Percentiles rank a stretch among this genome's conserved stretches.
These are phyloP conservation scores for Aeoliscus strigatus DNA, from an alignment of 2,797 vertebrate species.

Conservation along the genomic window DNA sequence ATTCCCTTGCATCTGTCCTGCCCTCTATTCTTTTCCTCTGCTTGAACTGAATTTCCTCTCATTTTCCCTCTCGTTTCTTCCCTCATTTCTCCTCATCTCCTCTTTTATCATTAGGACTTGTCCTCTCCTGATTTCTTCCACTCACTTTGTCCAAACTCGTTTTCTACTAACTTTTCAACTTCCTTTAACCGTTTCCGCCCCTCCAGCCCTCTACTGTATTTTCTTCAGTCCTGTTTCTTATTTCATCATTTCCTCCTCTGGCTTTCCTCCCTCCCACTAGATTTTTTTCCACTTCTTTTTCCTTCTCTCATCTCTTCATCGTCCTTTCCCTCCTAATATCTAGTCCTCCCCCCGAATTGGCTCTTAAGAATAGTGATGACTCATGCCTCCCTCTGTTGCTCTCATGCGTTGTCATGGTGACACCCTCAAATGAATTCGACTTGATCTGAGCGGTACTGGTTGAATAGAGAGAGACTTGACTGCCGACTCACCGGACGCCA, in stretches of 20 bases:
- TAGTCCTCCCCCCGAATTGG: slow-evolving; percentile 21
- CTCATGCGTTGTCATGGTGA: slow-evolving; percentile 66
- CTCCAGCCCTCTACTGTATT: neutral
- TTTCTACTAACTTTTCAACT: too few species aligned
- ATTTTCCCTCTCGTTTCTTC: neutral
- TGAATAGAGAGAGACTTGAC: slow-evolving; percentile 22
- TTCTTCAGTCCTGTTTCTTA: neutral
- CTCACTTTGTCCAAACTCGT: too few species aligned
- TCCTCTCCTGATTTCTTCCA: too few species aligned
- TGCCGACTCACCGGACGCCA: slow-evolving; percentile 54
- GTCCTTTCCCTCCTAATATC: neutral
- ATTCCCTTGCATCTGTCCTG: too few species aligned
- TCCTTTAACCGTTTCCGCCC: too few species aligned
- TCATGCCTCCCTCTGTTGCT: slow-evolving; percentile 61
- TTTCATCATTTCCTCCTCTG: neutral
- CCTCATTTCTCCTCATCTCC: neutral
- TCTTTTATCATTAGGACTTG: too few species aligned
- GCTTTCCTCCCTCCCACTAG: neutral
- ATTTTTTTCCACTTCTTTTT: neutral
- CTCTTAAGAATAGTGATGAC: slow-evolving; percentile 62
- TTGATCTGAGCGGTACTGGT: slow-evolving; percentile 34
- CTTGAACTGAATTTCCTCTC: too few species aligned
- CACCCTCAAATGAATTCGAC: slow-evolving; percentile 61
- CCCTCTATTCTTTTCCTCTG: too few species aligned
- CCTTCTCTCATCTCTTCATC: neutral